Evolutionary conservation across 2,888 invertebrate genomes (phyloP).

Genomic region (Sipunculus nudus): DNA sequence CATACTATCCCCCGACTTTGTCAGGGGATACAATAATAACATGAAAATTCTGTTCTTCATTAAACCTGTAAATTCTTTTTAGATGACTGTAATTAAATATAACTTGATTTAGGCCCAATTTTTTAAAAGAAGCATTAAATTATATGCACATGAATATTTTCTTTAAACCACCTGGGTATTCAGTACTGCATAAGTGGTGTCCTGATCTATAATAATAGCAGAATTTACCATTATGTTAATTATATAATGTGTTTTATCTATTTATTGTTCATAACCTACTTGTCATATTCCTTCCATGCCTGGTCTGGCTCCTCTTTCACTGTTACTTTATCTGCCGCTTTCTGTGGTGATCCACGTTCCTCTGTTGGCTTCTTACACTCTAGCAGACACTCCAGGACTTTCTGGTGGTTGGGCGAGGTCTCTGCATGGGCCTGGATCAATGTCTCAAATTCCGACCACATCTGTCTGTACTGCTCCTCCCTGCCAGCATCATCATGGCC

Average conservation of each 20-base stretch:
- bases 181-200: no score
- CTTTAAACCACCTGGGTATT: no score
- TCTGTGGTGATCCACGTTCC: slow-evolving; percentile 65
- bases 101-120: no score
- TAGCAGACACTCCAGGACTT: slow-evolving; percentile 70
- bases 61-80: no score
- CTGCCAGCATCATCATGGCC: slow-evolving; percentile 57
- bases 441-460: slow-evolving; percentile 90
- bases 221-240: slow-evolving; percentile 4
- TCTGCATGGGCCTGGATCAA: slow-evolving; percentile 79
- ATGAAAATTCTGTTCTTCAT: no score
- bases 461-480: slow-evolving; percentile 89
- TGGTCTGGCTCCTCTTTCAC: slow-evolving; percentile 44
- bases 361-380: slow-evolving; percentile 77
- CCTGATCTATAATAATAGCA: no score
- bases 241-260: not conserved
- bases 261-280: slow-evolving; percentile 39
- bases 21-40: no score
- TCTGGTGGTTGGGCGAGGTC: slow-evolving; percentile 78
- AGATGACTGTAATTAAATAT: no score
- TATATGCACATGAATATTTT: no score
- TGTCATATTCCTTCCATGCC: slow-evolving; percentile 61
- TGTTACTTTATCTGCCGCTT: slow-evolving; percentile 62
- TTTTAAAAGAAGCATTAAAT: no score
- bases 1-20: no score